phyloP scores from a whole-genome alignment of 2,888 invertebrate species.

The Tetheella fluctuosa region DNA sequence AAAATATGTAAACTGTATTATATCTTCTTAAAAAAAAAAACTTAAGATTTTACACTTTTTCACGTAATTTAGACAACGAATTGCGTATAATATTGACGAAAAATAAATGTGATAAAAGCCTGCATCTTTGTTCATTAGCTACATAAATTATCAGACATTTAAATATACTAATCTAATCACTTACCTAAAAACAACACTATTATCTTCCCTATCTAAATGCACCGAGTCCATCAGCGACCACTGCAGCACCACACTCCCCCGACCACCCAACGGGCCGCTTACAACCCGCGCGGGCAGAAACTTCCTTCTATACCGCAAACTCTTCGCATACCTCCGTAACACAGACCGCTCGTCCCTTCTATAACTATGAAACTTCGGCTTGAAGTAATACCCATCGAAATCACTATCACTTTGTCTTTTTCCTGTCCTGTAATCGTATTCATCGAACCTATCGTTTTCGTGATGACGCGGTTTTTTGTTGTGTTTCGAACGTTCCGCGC shows the following conservation, averaged over 20 bases:
- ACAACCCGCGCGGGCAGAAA: slow-evolving; percentile 66
- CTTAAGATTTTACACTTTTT: too few species aligned
- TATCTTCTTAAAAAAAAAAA: too few species aligned
- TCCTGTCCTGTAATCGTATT: slow-evolving; percentile 34
- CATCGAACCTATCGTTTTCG: slow-evolving; percentile 19
- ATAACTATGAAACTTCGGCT: slow-evolving; percentile 58
- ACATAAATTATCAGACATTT: too few species aligned
- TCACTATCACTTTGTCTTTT: slow-evolving; percentile 41
- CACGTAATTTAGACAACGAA: too few species aligned
- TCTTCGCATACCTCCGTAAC: slow-evolving; percentile 44
- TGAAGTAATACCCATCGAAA: slow-evolving; percentile 66
- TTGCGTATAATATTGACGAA: too few species aligned
- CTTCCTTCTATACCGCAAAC: slow-evolving; percentile 56
- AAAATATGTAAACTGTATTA: too few species aligned
- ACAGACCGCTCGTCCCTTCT: slow-evolving; percentile 57
- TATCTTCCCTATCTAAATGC: slow-evolving; percentile 63
- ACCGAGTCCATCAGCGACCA: slow-evolving; percentile 70
- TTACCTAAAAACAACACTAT: slow-evolving; percentile 81
- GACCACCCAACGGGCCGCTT: slow-evolving; percentile 61
- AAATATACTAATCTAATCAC: too few species aligned
- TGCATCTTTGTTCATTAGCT: too few species aligned
- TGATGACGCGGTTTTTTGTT: slow-evolving; percentile 42
- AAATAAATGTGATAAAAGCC: too few species aligned
- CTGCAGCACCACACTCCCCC: slow-evolving; percentile 60
- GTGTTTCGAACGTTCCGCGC: slow-evolving; percentile 60